Base-by-base conservation (phyloP, 2,797 vertebrate genomes). In the Apogon talboti region DNA sequence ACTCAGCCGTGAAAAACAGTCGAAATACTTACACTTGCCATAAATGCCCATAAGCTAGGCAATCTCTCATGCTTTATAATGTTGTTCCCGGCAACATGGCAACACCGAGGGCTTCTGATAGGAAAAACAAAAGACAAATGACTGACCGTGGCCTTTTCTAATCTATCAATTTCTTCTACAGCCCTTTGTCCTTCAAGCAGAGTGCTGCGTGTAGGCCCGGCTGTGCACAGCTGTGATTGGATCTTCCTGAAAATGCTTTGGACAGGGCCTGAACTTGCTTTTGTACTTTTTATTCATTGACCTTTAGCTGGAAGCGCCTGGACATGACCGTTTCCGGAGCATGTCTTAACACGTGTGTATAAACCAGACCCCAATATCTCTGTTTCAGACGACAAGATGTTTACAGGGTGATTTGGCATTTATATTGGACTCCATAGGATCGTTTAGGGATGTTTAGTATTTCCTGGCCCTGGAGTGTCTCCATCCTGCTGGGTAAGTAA, bases 111-210 rank as follows among this genome's bases (percentile, higher is more conserved):
- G 79, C 70, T 41, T 82, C 78, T 84, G 91, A 90, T 90, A 85
- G 76, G 78, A 59, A 84, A 91, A 90, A 90, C 85, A 88, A 89
- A 90, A 90, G 89, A 90, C 82, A 90, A 91, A 92, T 87, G 82
- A 86, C 80, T 43, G 61, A 76, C 59, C 47, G 51, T 87, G 88
- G 74, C 86, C 87, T 91, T 92, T 89, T 82, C 61, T 87, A 91
- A 91, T 92, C 85, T 81, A 87, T 90, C 87, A 81, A 77, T 90
- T 90, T 89, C 76, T 86, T 74, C 63, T 43, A 12, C 60, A 78
- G 81, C 82, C 71, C 76, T 91, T 87, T 92, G 89, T 90, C 87
- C 88, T 92, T 91, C 82, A 79, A 84, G 79, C 72, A 1, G 51
- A 71, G 71, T 69, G 77, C 62, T 7, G 43, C 66, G 63, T 65